Evolutionary conservation across 2,888 invertebrate species (phyloP).

Genomic region (Lasioglossum vierecki): DNA sequence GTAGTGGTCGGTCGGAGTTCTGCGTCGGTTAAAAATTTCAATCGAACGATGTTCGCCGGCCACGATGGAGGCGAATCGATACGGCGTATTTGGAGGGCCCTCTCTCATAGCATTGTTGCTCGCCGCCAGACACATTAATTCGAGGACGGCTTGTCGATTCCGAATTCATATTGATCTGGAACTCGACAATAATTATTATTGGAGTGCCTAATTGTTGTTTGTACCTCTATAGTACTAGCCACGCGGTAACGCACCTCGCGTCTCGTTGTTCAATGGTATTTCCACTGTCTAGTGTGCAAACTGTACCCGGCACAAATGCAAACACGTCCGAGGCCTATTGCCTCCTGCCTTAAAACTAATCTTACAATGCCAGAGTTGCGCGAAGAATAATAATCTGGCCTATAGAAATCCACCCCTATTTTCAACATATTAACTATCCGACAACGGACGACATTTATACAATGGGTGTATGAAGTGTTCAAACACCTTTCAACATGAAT

Average conservation of each 20-base stretch:
- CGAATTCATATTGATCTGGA: conserved; percentile 75
- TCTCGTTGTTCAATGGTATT: conserved; percentile 67
- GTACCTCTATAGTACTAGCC: conserved; percentile 37
- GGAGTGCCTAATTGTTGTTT: conserved; percentile 77
- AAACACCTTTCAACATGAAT: no score
- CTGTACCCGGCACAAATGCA: background rate
- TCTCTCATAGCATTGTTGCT: conserved; percentile 26
- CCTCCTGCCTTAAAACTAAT: background rate
- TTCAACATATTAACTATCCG: no score
- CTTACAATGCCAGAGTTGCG: background rate
- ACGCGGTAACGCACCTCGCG: conserved; percentile 25
- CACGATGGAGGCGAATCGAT: background rate
- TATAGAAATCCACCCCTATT: no score
- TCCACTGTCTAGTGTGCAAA: background rate
- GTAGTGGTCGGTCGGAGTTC: no score
- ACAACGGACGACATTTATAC: no score
- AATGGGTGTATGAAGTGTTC: no score
- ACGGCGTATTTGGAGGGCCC: conserved; percentile 28
- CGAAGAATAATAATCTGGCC: no score
- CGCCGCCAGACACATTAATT: conserved; percentile 62
- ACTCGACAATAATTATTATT: conserved; percentile 75
- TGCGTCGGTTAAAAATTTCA: background rate
- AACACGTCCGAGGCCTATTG: background rate
- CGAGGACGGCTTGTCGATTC: conserved; percentile 61
- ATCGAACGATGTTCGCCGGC: background rate